Conservation (phyloP, 2,113 vertebrate species). For the Lutjanus erythropterus region DNA sequence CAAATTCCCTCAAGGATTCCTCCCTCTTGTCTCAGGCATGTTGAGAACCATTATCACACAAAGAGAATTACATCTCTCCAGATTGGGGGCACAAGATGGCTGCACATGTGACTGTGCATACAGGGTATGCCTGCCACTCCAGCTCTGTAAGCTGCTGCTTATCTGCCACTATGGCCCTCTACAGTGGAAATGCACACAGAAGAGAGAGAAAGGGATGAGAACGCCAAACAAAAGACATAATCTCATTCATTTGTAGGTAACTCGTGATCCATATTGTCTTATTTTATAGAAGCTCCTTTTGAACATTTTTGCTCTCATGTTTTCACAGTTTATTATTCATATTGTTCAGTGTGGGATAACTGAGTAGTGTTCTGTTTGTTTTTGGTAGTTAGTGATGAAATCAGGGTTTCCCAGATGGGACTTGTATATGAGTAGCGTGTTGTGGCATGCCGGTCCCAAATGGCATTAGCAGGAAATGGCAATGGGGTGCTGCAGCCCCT, state of each 20-base stretch:
- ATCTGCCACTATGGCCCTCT: slow-evolving; percentile 52
- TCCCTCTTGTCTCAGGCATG: slow-evolving; percentile 57
- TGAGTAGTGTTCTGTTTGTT: slow-evolving; percentile 44
- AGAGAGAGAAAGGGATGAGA: slow-evolving; percentile 18
- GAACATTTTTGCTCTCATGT: slow-evolving; percentile 7
- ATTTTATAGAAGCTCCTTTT: slow-evolving; percentile 11
- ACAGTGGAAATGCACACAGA: slow-evolving; percentile 47
- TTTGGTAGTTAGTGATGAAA: slow-evolving; percentile 52
- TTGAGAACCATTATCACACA: slow-evolving; percentile 64
- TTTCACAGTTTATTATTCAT: not conserved
- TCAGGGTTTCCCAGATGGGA: slow-evolving; percentile 53
- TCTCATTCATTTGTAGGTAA: slow-evolving; percentile 49
- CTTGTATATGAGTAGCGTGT: slow-evolving; percentile 65
- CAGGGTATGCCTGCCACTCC: slow-evolving; percentile 54
- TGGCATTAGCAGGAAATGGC: slow-evolving; percentile 71
- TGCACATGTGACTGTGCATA: slow-evolving; percentile 67
- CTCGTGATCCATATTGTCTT: slow-evolving; percentile 42
- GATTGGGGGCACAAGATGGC: slow-evolving; percentile 75
- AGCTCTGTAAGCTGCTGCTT: slow-evolving; percentile 54
- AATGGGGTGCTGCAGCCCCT: slow-evolving; percentile 62
- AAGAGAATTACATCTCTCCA: slow-evolving; percentile 69
- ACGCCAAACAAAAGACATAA: slow-evolving; percentile 56
- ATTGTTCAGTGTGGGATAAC: slow-evolving; percentile 8
- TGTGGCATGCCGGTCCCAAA: slow-evolving; percentile 78
- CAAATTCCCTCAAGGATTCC: slow-evolving; percentile 52